Conservation (phyloP, 2,113 vertebrate genomes). For the Laticauda laticaudata region DNA sequence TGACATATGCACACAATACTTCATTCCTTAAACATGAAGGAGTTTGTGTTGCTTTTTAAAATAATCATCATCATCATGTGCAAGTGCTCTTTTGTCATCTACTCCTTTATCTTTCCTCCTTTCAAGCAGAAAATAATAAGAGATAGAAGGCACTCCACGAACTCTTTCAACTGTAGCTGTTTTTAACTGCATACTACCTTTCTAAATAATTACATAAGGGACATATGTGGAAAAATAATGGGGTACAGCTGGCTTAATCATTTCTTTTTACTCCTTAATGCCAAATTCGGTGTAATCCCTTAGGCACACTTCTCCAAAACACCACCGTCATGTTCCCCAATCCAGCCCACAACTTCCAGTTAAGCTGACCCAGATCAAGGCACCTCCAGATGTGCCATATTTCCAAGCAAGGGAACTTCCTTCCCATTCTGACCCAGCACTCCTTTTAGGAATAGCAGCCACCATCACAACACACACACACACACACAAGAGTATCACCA, state of each 20-base stretch:
- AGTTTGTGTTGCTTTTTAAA: background rate
- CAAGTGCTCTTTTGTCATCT: background rate
- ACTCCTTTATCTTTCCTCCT: background rate
- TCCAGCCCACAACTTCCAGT: background rate
- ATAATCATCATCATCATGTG: background rate
- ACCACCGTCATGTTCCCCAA: background rate
- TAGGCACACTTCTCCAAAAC: background rate
- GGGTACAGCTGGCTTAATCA: background rate
- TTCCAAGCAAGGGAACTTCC: background rate
- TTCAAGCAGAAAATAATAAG: background rate
- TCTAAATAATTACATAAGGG: background rate
- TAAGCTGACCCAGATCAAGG: background rate
- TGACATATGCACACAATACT: background rate
- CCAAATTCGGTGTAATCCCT: too few species aligned
- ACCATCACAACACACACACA: too few species aligned
- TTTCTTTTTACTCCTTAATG: background rate
- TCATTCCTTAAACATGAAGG: background rate
- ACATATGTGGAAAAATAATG: background rate
- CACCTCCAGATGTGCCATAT: background rate
- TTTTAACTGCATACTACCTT: background rate
- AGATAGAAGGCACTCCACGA: background rate
- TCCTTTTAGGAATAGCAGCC: background rate
- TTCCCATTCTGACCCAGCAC: background rate
- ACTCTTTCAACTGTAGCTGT: background rate
- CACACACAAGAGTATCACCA: too few species aligned